Evolutionary conservation across 2,888 invertebrate species (phyloP).

Genomic region (Mesopsocus fuscifrons): DNA sequence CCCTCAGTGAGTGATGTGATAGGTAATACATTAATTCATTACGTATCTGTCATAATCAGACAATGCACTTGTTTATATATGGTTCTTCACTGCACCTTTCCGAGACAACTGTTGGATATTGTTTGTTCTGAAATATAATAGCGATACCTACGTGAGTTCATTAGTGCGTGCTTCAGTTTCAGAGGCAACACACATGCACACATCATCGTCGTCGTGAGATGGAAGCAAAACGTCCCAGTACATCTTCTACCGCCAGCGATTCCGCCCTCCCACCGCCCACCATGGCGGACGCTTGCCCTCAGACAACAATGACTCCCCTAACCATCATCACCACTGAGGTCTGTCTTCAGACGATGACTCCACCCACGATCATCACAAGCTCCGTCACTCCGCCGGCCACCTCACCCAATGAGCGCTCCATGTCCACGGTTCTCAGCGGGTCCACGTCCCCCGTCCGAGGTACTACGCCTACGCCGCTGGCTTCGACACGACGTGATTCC

Average conservation of each 20-base stretch:
- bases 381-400: conserved; percentile 69
- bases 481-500: conserved; percentile 49
- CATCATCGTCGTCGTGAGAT: conserved; percentile 25
- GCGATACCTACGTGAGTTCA: no score
- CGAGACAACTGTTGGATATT: no score
- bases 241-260: conserved; percentile 53
- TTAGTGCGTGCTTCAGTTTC: conserved; percentile 24
- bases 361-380: conserved; percentile 65
- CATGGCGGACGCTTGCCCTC: conserved; percentile 27
- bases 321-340: conserved; percentile 61
- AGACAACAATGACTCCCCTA: conserved; percentile 32
- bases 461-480: conserved; percentile 29
- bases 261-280: conserved; percentile 34
- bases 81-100: no score
- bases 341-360: conserved; percentile 23
- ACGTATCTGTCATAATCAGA: no score
- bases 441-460: conserved; percentile 16
- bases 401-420: conserved; percentile 41
- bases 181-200: conserved; percentile 23
- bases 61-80: no score
- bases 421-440: neutral
- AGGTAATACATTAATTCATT: no score
- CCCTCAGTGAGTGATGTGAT: no score
- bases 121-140: no score
- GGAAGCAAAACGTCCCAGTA: conserved; percentile 48